Base-by-base conservation (phyloP, 1,140 invertebrate species). In the Ylistrum balloti region DNA sequence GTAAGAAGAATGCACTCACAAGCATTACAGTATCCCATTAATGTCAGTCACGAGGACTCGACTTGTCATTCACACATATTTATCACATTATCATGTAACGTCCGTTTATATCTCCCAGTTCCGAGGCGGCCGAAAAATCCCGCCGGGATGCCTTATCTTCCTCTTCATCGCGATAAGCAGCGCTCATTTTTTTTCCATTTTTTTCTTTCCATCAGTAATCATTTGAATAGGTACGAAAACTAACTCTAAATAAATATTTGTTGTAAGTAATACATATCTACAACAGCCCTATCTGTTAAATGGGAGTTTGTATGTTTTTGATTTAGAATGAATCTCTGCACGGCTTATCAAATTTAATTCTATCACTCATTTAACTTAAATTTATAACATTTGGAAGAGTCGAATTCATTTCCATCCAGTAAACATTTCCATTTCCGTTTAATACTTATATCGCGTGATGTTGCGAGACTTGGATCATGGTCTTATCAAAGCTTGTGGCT, bases 401-500 rank as follows among this genome's bases (percentile, higher is more conserved):
- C 3, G 56, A 74, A 74, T 28, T 28, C 56, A 74, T 74, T n/a
- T 11, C 56, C 56, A 74, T n/a, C 56, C n/a, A 28, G 28, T 74
- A 74, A n/a, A 28, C 28, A 74, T 74, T 74, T 74, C 56, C 22
- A 74, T 74, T 74, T 74, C 56, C 22, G n/a, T n/a, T 74, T 74
- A 74, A 74, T 74, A 74, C 56, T 74, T 74, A 74, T 74, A 74
- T 74, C 56, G 56, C 56, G 56, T 74, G 56, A 74, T 74, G 5
- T 5, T 28, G 56, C 56, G 22, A 74, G 56, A 74, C 17, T 11
- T 0, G 5, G 56, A 74, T 74, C 56, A 28, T 74, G 56, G 22
- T 28, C 56, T 74, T 28, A 74, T 74, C 56, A 74, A 74, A 28
- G 56, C 22, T 22, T 74, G 56, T 17, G 1, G 22, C 56, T n/a